Conservation (phyloP, 1,140 invertebrate genomes). For the Mamestra configurata region DNA sequence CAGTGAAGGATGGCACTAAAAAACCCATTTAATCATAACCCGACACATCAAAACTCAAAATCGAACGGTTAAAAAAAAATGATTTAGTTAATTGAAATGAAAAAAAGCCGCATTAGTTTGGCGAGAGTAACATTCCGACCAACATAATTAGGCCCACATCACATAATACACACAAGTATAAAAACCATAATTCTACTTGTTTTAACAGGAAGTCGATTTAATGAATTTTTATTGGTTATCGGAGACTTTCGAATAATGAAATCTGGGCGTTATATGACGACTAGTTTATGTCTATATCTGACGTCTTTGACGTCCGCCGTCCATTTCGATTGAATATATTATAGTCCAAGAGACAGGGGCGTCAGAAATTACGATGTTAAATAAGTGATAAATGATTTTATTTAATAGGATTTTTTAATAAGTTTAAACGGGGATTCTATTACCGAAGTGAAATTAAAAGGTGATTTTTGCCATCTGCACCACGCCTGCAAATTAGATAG, state of each 20-base stretch:
- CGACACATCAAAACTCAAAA: conserved; percentile 3
- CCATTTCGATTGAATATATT: conserved; percentile 23
- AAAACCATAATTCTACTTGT: conserved; percentile 48
- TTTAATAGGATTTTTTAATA: conserved; percentile 5
- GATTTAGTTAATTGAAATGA: conserved; percentile 37
- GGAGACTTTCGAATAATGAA: conserved; percentile 50
- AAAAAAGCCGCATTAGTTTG: conserved; percentile 31
- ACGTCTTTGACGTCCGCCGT: conserved; percentile 22
- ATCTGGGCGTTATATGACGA: conserved; percentile 48
- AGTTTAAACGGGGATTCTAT: not conserved
- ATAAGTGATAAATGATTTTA: conserved; percentile 17
- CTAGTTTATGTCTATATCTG: conserved; percentile 49
- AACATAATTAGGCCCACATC: conserved; percentile 38
- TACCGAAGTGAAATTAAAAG: not conserved
- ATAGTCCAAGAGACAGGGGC: conserved; percentile 36
- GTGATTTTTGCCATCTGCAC: not conserved
- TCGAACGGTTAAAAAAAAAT: conserved; percentile 7
- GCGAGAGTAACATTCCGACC: conserved; percentile 43
- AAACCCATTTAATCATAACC: conserved; percentile 8
- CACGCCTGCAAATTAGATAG: conserved; percentile 1
- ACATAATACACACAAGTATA: conserved; percentile 39
- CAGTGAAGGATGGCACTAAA: not conserved
- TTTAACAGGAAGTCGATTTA: conserved; percentile 51
- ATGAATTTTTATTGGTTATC: conserved; percentile 52
- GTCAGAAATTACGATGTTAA: conserved; percentile 6